These are phyloP conservation scores for Drosophila willistoni DNA, from an alignment of 1,140 invertebrate genomes.

Conservation along the genomic window DNA sequence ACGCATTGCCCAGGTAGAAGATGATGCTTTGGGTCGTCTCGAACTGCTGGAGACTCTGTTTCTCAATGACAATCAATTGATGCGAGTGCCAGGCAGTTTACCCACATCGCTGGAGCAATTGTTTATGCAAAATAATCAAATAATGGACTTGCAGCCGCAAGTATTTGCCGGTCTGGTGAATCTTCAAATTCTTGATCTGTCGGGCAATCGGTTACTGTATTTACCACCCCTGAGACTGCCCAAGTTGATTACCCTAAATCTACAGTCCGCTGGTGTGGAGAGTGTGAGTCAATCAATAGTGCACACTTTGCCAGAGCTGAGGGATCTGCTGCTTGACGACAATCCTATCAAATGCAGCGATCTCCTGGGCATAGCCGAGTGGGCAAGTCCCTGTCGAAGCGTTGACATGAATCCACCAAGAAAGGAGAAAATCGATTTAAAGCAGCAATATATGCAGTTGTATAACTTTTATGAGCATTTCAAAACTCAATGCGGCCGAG, in stretches of 20 bases:
- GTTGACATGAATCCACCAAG: slow-evolving; percentile 47
- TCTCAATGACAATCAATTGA: slow-evolving; percentile 90
- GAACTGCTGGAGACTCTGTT: slow-evolving; percentile 91
- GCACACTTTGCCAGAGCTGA: slow-evolving; percentile 72
- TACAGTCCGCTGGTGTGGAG: slow-evolving; percentile 69
- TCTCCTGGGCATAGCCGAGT: slow-evolving; percentile 77
- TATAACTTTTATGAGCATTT: slow-evolving; percentile 70
- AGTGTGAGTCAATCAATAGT: slow-evolving; percentile 76
- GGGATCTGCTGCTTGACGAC: slow-evolving; percentile 77
- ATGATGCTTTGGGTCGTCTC: slow-evolving; percentile 92
- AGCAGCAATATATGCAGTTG: slow-evolving; percentile 60
- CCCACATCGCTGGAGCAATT: slow-evolving; percentile 86
- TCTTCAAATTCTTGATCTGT: slow-evolving; percentile 87
- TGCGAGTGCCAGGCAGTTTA: slow-evolving; percentile 87
- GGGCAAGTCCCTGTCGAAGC: slow-evolving; percentile 76
- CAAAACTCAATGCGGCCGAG: slow-evolving; percentile 35
- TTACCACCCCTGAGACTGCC: slow-evolving; percentile 69
- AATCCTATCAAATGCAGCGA: slow-evolving; percentile 82
- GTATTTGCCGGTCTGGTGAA: slow-evolving; percentile 89
- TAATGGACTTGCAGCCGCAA: slow-evolving; percentile 86
- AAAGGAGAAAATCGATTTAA: slow-evolving; percentile 54
- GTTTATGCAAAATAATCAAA: slow-evolving; percentile 86
- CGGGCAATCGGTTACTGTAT: slow-evolving; percentile 75
- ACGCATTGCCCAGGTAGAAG: slow-evolving; percentile 89
- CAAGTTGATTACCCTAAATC: slow-evolving; percentile 68